Evolutionary conservation across 2,797 vertebrate species (phyloP), one percentile per base, ranked within the genome.

Genomic region (Takifugu rubripes): DNA sequence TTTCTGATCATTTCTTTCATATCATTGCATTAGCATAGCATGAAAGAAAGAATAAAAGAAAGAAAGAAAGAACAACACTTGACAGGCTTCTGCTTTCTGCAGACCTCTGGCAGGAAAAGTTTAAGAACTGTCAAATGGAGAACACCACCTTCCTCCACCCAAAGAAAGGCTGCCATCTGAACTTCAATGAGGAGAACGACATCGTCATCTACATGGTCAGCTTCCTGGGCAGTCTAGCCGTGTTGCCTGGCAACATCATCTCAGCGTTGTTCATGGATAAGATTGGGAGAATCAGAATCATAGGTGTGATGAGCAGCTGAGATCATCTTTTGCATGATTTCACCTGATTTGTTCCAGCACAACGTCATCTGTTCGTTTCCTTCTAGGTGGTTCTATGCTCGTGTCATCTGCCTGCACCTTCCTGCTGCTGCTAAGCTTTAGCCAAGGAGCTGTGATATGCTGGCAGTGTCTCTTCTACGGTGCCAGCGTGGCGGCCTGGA

Each of bases 391-490:
- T 25, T 97, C 97, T 0, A 97, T 99, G 97, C 75, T 99, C 68
- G 92, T 84, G 17, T 98, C 96, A 0, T 92, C 97, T 0, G 93
- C 92, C 68, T 97, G 96, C 74, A 96, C 94, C 52, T 98, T 98
- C 88, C 94, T 98, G 76, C 90, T 99, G 64, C 94, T 98, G 64
- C 92, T 99, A 0, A 96, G 96, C 70, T 95, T 95, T 79, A 98
- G 93, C 1, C 94, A 97, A 78, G 95, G 94, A 0, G 93, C 94
- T 0, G 95, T 98, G 77, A 96, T 99, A 1, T 93, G 93, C 59
- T 96, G 94, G 93, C 97, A 99, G 86, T 99, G 97, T 85, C 90
- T 99, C 49, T 98, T 97, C 81, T 98, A 93, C 0, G 95, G 92
- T 1, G 85, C 91, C 75, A 94, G 94, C 47, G 96, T 96, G 1